Evolutionary conservation across 2,888 invertebrate species (phyloP).

Genomic region (Acanthosepion pharaonis): DNA sequence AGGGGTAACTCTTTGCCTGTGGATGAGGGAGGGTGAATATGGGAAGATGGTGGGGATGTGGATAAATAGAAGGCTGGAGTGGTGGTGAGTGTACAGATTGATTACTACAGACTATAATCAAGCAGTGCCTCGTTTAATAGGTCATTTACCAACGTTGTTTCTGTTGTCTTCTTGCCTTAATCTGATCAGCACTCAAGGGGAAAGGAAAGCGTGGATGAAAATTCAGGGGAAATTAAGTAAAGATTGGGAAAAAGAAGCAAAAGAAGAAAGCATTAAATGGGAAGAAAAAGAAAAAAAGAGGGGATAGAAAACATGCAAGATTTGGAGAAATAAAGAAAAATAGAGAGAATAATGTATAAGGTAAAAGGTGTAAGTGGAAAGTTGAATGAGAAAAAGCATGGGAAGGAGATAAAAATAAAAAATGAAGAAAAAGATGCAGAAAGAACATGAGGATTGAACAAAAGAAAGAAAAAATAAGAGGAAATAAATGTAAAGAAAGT

Average conservation of each 20-base stretch:
- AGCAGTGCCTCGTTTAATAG: conserved; percentile 33
- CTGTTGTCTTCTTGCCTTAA: conserved; percentile 20
- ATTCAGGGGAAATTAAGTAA: background rate
- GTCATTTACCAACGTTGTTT: conserved; percentile 33
- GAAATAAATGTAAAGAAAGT: too few relatives aligned
- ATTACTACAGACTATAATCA: conserved; percentile 8
- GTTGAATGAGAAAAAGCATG: background rate
- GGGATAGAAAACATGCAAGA: background rate
- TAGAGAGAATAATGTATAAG: background rate
- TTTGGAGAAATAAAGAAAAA: background rate
- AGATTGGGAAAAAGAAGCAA: background rate
- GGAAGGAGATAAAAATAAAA: background rate
- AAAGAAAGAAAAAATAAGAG: too few relatives aligned
- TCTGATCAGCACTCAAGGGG: conserved; percentile 8
- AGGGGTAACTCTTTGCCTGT: background rate
- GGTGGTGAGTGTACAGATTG: conserved; percentile 33
- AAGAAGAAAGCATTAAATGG: background rate
- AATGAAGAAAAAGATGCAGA: background rate
- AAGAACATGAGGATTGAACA: background rate
- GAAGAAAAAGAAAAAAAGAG: background rate
- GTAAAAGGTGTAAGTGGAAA: background rate
- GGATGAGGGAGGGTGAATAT: background rate
- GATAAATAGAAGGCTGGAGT: background rate
- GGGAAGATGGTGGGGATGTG: background rate
- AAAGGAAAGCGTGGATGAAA: background rate